Evolutionary conservation across 2,888 invertebrate species (phyloP).

Genomic region (Caenorhabditis imperialis): DNA sequence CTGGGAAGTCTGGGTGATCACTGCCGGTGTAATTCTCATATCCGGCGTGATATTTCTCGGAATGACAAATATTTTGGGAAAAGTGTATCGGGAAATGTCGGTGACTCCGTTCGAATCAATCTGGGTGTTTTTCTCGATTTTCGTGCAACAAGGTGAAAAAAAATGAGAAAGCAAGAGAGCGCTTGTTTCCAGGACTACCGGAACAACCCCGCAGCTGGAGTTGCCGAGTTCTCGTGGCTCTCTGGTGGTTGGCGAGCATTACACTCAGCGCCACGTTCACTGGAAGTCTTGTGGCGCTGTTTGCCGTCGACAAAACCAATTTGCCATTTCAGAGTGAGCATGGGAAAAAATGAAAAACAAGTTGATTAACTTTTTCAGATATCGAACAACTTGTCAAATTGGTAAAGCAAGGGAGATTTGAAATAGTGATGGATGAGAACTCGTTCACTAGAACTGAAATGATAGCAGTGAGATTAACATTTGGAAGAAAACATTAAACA

Average conservation of each 20-base stretch:
- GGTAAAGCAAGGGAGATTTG: conserved; percentile 63
- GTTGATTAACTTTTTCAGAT: conserved; percentile 44
- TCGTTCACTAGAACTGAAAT: conserved; percentile 67
- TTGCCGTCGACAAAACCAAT: conserved; percentile 71
- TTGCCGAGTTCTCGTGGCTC: conserved; percentile 70
- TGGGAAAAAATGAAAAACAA: too few species aligned
- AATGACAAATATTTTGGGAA: conserved; percentile 52
- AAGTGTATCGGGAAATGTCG: conserved; percentile 55
- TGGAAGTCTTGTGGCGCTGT: conserved; percentile 74
- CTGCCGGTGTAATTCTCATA: conserved; percentile 65
- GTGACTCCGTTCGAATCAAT: conserved; percentile 65
- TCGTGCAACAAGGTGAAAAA: conserved; percentile 70
- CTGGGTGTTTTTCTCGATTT: conserved; percentile 73
- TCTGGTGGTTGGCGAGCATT: conserved; percentile 74
- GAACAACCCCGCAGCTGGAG: conserved; percentile 72
- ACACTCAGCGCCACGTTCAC: conserved; percentile 75
- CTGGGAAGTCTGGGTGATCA: conserved; percentile 75
- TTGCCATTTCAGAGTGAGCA: conserved; percentile 70
- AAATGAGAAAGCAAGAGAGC: background rate
- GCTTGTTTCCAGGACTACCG: conserved; percentile 62
- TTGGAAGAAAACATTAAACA: background rate
- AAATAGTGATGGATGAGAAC: conserved; percentile 68
- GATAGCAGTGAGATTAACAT: conserved; percentile 58
- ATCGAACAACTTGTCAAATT: conserved; percentile 64
- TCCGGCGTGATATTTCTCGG: conserved; percentile 65